Base-by-base conservation (phyloP, 2,797 vertebrate genomes). In the Chelon auratus region DNA sequence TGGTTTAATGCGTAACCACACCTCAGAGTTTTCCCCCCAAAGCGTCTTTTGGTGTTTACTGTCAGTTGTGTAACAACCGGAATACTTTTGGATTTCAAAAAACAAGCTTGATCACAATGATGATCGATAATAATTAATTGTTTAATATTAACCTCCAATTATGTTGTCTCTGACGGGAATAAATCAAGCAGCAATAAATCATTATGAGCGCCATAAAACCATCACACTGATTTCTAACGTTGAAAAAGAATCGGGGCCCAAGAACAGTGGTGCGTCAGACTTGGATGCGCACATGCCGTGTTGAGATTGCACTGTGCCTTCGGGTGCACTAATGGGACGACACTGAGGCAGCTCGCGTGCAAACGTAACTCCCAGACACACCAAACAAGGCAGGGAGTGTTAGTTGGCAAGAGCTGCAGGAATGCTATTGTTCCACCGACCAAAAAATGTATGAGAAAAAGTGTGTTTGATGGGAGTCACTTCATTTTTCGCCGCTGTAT, bases 341-440 rank as follows among this genome's bases (percentile, higher is more conserved):
- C 64, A 58, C 54, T 63, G 12, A 75, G 77, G 60, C 54, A 9
- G 72, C 60, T 86, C 1, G 66, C 73, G 72, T 86, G 85, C 80
- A 83, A 90, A 76, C n/a, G 11, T 58, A 52, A 77, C 74, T 87
- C 77, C 74, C 76, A 83, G 80, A 81, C 81, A 86, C 63, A 78
- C 77, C 81, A 50, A 81, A 70, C 50, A 51, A 74, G 53, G 65
- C 71, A 81, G 86, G 87, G 84, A 85, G 90, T 84, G 85, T 78
- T 76, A 48, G 58, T 37, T 87, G 87, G 87, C 84, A 79, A 72
- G 68, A 5, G 30, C 70, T 67, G 71, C 78, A 81, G 85, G 84
- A 92, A 91, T 87, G 84, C 81, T 78, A 62, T 84, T 89, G 88
- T 90, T 80, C 75, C 75, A 7, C 43, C 75, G 47, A 76, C 62